Evolutionary conservation across 2,113 vertebrate genomes (phyloP).

Genomic region (Taxidea taxus): DNA sequence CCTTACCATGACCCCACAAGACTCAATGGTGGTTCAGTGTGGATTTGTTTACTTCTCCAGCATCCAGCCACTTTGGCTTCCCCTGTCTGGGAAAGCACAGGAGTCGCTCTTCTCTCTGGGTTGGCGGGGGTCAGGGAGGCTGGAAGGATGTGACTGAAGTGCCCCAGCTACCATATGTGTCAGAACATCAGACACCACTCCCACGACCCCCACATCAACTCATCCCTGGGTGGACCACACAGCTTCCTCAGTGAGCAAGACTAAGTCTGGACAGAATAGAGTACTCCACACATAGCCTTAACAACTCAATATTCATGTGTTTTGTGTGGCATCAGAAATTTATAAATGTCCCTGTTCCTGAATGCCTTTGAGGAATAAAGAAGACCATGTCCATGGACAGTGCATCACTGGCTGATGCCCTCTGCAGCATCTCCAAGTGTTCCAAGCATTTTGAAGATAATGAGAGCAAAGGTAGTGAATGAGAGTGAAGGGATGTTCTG

Average conservation of each 20-base stretch:
- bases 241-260: conserved; percentile 67
- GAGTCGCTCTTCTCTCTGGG: conserved; percentile 44
- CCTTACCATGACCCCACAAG: background rate
- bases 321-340: conserved; percentile 78
- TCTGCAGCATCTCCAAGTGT: conserved; percentile 44
- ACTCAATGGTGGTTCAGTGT: conserved; percentile 55
- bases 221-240: background rate
- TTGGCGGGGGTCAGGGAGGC: background rate
- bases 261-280: conserved; percentile 74
- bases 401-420: conserved; percentile 13
- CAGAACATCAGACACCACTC: background rate
- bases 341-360: conserved; percentile 80
- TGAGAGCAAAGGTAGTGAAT: conserved; percentile 68
- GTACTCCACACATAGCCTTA: conserved; percentile 53
- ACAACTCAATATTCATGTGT: conserved; percentile 69
- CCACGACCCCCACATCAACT: fast-evolving
- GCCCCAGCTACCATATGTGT: background rate
- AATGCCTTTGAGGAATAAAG: conserved; percentile 78
- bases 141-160: fast-evolving
- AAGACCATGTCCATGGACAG: conserved; percentile 57
- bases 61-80: background rate
- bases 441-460: conserved; percentile 77
- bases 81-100: background rate
- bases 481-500: conserved; percentile 71
- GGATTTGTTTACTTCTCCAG: conserved; percentile 63